A percentile compares a stretch with the other conserved stretches of the same genome.
These are phyloP conservation scores for Trididemnum miniatum DNA, from an alignment of 23 tunicate genomes.

Conservation along the genomic window DNA sequence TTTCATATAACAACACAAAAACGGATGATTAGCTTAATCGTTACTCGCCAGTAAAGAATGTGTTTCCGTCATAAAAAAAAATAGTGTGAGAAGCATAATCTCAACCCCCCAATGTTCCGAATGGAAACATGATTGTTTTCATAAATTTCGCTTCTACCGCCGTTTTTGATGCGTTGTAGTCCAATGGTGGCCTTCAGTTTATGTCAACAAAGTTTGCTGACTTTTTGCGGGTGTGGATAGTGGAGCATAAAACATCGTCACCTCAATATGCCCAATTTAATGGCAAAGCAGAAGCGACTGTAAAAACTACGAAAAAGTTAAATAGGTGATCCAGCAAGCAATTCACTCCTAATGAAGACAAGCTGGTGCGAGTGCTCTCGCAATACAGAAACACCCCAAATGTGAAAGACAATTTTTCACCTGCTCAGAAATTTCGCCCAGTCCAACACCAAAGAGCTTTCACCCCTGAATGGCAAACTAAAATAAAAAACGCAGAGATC, in stretches of 20 bases:
- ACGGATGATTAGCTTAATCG: no score
- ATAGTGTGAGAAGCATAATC: no score
- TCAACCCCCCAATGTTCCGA: no score
- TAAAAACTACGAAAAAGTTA: conserved; percentile 1
- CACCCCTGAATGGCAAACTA: conserved; percentile 1
- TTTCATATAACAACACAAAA: no score
- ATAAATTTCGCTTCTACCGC: conserved; percentile 2
- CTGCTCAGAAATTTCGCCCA: background rate
- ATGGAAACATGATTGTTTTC: no score
- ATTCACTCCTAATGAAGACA: background rate
- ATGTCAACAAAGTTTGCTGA: background rate
- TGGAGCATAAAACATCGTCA: background rate
- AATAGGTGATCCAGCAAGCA: background rate
- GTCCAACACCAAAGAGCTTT: background rate
- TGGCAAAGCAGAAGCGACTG: background rate
- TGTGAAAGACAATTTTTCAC: background rate
- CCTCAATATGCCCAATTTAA: background rate
- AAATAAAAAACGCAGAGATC: background rate
- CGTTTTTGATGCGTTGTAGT: background rate
- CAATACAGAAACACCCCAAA: background rate
- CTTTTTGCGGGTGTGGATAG: background rate
- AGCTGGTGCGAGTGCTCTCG: background rate
- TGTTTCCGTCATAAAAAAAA: no score
- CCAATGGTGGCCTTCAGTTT: background rate
- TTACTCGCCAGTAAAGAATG: no score